These are phyloP conservation scores for Agrypnus murinus DNA, from an alignment of 2,888 invertebrate species.

Conservation along the genomic window DNA sequence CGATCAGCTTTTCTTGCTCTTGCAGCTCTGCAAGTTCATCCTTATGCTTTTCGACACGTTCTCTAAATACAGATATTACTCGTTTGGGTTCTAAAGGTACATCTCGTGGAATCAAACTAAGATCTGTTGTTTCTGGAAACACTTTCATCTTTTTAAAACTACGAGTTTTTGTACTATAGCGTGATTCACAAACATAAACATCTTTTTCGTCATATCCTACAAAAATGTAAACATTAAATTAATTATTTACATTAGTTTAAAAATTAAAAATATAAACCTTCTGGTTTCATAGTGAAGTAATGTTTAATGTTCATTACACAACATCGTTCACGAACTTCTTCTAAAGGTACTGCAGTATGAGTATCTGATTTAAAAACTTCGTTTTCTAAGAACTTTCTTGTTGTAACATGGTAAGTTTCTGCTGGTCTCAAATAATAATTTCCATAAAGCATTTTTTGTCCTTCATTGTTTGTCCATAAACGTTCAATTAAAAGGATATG, in stretches of 20 bases:
- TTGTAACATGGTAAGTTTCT: constrained; percentile 96
- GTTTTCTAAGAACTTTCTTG: constrained; percentile 95
- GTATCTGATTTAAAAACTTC: constrained; percentile 97
- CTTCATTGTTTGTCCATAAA: constrained; percentile 88
- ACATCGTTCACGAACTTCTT: constrained; percentile 91
- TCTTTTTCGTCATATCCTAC: constrained; percentile 90
- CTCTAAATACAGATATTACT: constrained; percentile 94
- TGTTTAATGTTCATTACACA: constrained; percentile 96
- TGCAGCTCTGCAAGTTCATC: constrained; percentile 91
- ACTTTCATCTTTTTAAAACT: constrained; percentile 96
- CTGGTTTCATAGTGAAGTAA: constrained; percentile 92
- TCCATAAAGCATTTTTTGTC: constrained; percentile 92
- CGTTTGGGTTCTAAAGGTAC: constrained; percentile 88
- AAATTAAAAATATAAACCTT: constrained; percentile 71
- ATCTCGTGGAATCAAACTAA: constrained; percentile 80
- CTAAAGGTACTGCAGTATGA: constrained; percentile 87
- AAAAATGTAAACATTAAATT: constrained; percentile 34
- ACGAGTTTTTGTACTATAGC: constrained; percentile 89
- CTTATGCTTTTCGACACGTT: constrained; percentile 91
- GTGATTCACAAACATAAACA: constrained; percentile 97
- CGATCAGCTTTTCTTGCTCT: constrained; percentile 86
- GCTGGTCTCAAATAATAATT: constrained; percentile 93
- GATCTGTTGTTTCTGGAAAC: constrained; percentile 79
- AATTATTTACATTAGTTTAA: background rate
- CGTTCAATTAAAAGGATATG: constrained; percentile 92